Percentiles rank a stretch among this genome's conserved stretches.
Evolutionary conservation across 2,888 invertebrate genomes (phyloP).

Genomic region (Nemoura dubitans): DNA sequence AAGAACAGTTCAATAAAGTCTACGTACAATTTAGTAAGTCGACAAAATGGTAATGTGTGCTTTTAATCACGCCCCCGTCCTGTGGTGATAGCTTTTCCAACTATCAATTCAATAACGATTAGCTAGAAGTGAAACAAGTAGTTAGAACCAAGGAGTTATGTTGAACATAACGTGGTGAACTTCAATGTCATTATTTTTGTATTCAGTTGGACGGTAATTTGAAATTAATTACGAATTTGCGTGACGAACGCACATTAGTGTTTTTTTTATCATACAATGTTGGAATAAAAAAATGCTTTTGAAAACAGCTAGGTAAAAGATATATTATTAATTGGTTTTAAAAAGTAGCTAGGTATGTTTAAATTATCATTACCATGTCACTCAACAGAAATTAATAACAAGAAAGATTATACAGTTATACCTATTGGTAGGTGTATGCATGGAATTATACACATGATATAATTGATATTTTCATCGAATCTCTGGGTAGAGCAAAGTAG

Average conservation of each 20-base stretch:
- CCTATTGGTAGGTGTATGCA: no score
- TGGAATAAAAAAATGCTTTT: background rate
- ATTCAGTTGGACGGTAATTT: constrained; percentile 54
- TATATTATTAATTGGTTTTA: constrained; percentile 12
- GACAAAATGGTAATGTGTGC: background rate
- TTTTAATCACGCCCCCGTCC: background rate
- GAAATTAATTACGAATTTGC: constrained; percentile 59
- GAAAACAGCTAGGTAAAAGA: background rate
- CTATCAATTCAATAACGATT: background rate
- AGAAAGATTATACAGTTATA: background rate
- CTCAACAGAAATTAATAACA: background rate
- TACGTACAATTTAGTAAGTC: background rate
- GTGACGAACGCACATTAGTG: constrained; percentile 56
- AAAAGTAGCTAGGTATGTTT: background rate
- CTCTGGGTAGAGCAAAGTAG: background rate
- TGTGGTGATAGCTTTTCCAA: background rate
- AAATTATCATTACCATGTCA: background rate
- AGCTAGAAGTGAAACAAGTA: background rate
- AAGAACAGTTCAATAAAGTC: background rate
- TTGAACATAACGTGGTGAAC: background rate
- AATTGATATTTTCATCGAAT: background rate
- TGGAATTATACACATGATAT: background rate
- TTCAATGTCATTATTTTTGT: constrained; percentile 13
- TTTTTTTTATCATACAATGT: background rate
- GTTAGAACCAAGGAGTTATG: background rate